Evolutionary conservation across 2,888 invertebrate genomes (phyloP).

Genomic region (Microplitis deprimator): DNA sequence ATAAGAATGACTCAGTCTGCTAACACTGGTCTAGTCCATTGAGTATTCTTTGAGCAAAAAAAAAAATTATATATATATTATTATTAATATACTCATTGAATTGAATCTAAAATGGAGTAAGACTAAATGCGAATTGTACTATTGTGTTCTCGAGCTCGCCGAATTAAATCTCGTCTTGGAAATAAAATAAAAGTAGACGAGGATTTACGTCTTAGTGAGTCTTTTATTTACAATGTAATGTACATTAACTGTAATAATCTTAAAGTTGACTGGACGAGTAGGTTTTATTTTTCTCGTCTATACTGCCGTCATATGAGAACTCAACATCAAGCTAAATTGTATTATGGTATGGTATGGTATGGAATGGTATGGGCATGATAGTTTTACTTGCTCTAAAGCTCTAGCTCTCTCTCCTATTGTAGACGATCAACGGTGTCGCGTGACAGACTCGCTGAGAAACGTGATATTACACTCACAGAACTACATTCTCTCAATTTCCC

Average conservation of each 20-base stretch:
- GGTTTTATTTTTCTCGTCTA: slow-evolving; percentile 16
- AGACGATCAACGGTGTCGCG: slow-evolving; percentile 37
- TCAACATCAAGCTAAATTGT: slow-evolving; percentile 2
- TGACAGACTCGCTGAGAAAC: slow-evolving; percentile 36
- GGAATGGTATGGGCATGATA: slow-evolving; percentile 10
- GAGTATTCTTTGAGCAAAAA: not conserved
- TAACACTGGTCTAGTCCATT: not conserved
- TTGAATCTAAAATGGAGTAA: not conserved
- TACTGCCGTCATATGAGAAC: slow-evolving; percentile 25
- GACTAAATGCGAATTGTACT: not conserved
- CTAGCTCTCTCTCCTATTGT: slow-evolving; percentile 23
- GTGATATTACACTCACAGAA: slow-evolving; percentile 23
- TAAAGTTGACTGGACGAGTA: slow-evolving; percentile 4
- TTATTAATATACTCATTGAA: not conserved
- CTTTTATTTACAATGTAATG: not conserved
- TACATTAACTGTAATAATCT: slow-evolving; percentile 8
- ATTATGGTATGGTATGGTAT: not conserved
- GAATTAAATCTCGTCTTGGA: not conserved
- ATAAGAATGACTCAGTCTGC: not conserved
- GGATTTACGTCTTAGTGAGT: slow-evolving; percentile 2
- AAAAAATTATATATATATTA: not conserved
- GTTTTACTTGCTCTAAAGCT: slow-evolving; percentile 8
- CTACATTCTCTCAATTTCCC: slow-evolving; percentile 30
- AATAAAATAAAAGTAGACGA: not conserved
- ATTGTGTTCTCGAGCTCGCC: not conserved